Evolutionary conservation across 92 coral and sea anemone species (phyloP), one percentile per base, ranked within the genome.

Genomic region (Phenganax subtilis): DNA sequence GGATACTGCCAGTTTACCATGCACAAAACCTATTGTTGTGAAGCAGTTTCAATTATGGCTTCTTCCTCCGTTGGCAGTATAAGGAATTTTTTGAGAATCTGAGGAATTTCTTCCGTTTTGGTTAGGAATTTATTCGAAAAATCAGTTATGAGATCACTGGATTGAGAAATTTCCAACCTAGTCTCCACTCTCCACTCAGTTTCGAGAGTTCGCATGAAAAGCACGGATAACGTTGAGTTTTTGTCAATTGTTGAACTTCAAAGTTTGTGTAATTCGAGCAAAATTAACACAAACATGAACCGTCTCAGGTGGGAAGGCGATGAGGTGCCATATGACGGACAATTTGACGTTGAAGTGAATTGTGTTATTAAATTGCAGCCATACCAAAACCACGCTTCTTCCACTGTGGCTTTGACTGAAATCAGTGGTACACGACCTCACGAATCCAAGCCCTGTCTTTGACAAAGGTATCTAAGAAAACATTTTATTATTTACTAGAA

Each of bases 371-470:
- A 77, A 71, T 77, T 79, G 69, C 63, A 79, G 31, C 73, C 83
- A 79, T 57, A 7, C 51, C 83, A 79, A 51, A 53, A 79, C 20
- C 73, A 67, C 67, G 52, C 71, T 47, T 51, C 74, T 9, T 63
- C 83, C 9, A 37, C 83, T 52, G 62, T 63, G 55, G 72, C 83
- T 54, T 52, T 79, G 28, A 79, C 61, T 54, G 72, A 79, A 79
- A 52, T 79, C 52, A 37, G 83, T 64, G 74, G 73, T 15, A 65
- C 83, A 51, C 83, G 72, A 52, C 74, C 47, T 6, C 83, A 79
- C 83, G 83, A 79, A 79, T 79, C 83, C 83, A 51, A 64, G 83
- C 83, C 73, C 63, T 79, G 83, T 79, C 83, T 79, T 79, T 79
- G 83, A 79, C 83, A 79, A 63, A 79, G 83, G 83, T 79, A 52